Base-by-base conservation (phyloP, 2,113 vertebrate genomes). In the Lophotis ruficrista region DNA sequence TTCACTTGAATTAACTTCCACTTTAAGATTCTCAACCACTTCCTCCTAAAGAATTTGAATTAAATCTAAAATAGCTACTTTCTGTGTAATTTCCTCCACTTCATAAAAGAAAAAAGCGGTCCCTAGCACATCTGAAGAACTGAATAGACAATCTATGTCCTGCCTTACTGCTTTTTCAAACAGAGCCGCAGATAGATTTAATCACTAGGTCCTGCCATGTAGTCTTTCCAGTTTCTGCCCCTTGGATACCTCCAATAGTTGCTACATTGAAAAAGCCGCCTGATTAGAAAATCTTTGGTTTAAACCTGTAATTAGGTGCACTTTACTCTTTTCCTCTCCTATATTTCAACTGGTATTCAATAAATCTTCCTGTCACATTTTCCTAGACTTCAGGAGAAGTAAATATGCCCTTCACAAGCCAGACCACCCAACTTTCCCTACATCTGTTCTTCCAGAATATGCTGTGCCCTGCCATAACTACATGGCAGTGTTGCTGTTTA, bases 1-100 rank as follows among this genome's bases (percentile, higher is more conserved):
- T 90, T 85, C 82, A 61, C 90, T 95, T 90, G 90, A 96, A 96
- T 96, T 95, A 96, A 95, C 90, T 96, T 91, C 87, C 54, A 93
- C 87, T 93, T 93, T 51, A 69, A 88, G 93, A 93, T 93, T 83
- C 87, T 94, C 89, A 85, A 90, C 73, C 58, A 77, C 47, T 93
- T 96, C 87, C 84, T 95, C 50, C 62, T 69, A 57, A 68, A 71
- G 78, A 96, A 87, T 80, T 83, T 51, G 82, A 83, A 91, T 93
- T 60, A 91, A 91, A 94, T 77, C 89, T 89, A 69, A 94, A 87
- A 81, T 27, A 93, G 41, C 51, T 90, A 27, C 66, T 91, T 91
- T 93, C 66, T 94, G 21, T 76, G 53, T 93, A 89, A 96, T 94
- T 91, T 94, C 81, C 73, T 96, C 57, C 57, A 77, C 81, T 93